Percentiles rank a stretch among this genome's conserved stretches.
Conservation (phyloP, 2,797 vertebrate species). For the Allobates femoralis region DNA sequence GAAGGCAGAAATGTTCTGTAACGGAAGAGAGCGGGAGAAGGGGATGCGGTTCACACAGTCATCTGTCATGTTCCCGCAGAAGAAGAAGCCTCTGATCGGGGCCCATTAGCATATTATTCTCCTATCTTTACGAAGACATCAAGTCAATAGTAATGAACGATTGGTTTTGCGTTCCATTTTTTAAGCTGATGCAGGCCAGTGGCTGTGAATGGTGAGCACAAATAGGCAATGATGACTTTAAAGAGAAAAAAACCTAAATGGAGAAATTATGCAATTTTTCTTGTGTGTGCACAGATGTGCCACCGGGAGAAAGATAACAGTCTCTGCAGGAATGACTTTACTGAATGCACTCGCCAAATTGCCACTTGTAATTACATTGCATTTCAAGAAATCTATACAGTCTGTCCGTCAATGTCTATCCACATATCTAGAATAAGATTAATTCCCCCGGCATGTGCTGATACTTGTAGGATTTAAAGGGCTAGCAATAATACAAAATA, state of each 20-base stretch:
- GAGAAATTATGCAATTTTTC: slow-evolving; percentile 21
- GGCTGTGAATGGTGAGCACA: not conserved
- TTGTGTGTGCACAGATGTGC: not conserved
- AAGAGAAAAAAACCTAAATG: not conserved
- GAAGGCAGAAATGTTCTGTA: not conserved
- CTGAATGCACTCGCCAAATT: slow-evolving; percentile 13
- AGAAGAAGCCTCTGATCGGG: not conserved
- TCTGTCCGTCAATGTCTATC: not conserved
- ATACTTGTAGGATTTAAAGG: not conserved
- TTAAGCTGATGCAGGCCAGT: not conserved
- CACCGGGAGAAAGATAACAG: slow-evolving; percentile 23
- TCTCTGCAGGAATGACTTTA: slow-evolving; percentile 15
- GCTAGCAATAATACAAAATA: not conserved
- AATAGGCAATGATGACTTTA: slow-evolving; percentile 2
- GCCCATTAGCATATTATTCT: not conserved
- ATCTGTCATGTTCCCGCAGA: slow-evolving; percentile 19
- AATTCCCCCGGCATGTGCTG: not conserved
- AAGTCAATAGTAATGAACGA: not conserved
- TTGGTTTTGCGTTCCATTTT: not conserved
- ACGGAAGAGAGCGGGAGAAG: slow-evolving; percentile 11
- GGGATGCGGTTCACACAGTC: slow-evolving; percentile 25
- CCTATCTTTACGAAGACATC: not conserved
- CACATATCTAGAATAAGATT: too few species aligned
- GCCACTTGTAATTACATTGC: slow-evolving; percentile 9
- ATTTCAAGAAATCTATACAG: slow-evolving; percentile 14